Evolutionary conservation across 2,888 invertebrate species (phyloP), one percentile per base, ranked within the genome.

Genomic region (Cheilosia vernalis): DNA sequence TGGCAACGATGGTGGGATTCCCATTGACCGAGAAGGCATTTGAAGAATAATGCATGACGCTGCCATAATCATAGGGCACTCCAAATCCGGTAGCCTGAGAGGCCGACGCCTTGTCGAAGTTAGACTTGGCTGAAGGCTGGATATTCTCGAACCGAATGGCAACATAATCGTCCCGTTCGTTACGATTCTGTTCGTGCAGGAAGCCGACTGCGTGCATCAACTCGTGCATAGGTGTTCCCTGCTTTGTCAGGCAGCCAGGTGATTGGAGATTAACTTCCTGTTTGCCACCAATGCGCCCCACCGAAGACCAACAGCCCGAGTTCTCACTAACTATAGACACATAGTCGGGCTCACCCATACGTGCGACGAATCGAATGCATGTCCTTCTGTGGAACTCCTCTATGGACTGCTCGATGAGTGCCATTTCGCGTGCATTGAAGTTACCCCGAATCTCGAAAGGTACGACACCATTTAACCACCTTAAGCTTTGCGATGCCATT

Each of bases 1-100:
- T 95, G 0, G 96, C 92, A 42, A 94, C 92, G 66, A 97, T 96
- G 0, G 97, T 97, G 17, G 95, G 94, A 88, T 93, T 92, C 7
- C 94, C 94, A 90, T 97, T 96, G 76, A 89, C 93, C 2, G 96
- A 95, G 92, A 97, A 97, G 4, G 97, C 96, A 58, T 94, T 94
- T 27, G 94, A 93, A 0, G 96, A 96, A 90, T 97, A 97, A 90
- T 97, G 97, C 96, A 97, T 96, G 0, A 97, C 96, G 88, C 96
- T 96, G 88, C 94, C 94, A 90, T 95, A 97, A 91, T 97, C 97
- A 89, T 97, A 97, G 0, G 93, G 92, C 0, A 96, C 94, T 0
- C 95, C 95, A 89, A 93, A 96, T 15, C 94, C 95, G 63, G 94
- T 92, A 0, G 95, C 94, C 37, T 91, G 92, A 9, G 92, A 91